Base-by-base conservation (phyloP, 2,888 invertebrate genomes). In the Pecten maximus region DNA sequence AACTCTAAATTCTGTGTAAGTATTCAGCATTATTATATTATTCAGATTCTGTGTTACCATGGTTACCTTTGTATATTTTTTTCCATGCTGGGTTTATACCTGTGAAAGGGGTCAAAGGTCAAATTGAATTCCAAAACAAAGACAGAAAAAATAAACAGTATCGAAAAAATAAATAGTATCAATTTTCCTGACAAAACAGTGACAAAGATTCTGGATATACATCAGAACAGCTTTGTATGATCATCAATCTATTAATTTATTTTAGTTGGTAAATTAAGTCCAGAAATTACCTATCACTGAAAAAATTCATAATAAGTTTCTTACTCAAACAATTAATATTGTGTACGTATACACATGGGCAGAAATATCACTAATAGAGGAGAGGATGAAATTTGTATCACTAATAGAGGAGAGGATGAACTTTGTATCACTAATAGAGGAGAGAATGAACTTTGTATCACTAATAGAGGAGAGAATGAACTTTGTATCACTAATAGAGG, bases 61-160 rank as follows among this genome's bases (percentile, higher is more conserved):
- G 89, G 92, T 93, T 94, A 94, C 94, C 94, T 94, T 92, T 92
- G 89, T 92, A 94, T 40, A 90, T 90, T 92, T 91, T 90, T 91
- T 93, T 94, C 94, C 94, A 94, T 44, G 93, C 93, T 48, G 91
- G 92, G 87, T 93, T 93, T 87, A 88, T 74, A 88, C 93, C 93
- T 91, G 91, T 87, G 89, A 91, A 89, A 74, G 28, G 74, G 74
- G 74, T 74, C 74, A 74, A 74, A 74, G 74, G 74, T 74, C 74
- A 74, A 74, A 74, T 74, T 74, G 74, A 74, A 74, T 74, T 74
- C 74, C 74, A 74, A 74, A 74, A 74, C 10, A 3, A 74, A 35
- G 23, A 54, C 54, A 74, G 74, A 74, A 28, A 74, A 15, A 74
- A 35, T 35, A 8, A 28, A 28, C 60, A 35, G 74, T 74, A 35